Conservation (phyloP, 2,888 invertebrate genomes). For the Argyresthia goedartella region DNA sequence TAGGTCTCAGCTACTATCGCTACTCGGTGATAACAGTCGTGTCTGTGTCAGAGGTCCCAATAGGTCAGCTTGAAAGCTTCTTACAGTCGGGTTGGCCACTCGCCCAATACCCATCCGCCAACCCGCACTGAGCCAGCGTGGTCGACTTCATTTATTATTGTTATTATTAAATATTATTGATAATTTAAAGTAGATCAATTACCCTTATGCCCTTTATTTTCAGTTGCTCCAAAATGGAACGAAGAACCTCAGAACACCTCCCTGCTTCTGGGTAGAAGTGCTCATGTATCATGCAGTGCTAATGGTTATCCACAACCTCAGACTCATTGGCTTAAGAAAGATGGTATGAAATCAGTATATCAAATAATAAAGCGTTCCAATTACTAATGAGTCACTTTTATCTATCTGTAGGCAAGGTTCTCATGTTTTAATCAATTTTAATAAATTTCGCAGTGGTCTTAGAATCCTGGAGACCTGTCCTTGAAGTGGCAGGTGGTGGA, state of each 20-base stretch:
- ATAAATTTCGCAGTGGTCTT: conserved; percentile 36
- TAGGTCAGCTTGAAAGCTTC: too few species aligned
- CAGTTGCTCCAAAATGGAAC: conserved; percentile 85
- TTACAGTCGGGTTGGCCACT: too few species aligned
- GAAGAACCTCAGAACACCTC: conserved; percentile 82
- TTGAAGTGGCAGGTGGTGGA: conserved; percentile 62
- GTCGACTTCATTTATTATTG: too few species aligned
- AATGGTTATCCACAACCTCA: conserved; percentile 86
- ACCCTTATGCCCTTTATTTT: background rate
- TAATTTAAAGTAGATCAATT: too few species aligned
- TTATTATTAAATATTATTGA: too few species aligned
- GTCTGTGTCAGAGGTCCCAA: too few species aligned
- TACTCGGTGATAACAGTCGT: too few species aligned
- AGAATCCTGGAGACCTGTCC: conserved; percentile 56
- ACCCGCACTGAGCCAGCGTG: too few species aligned
- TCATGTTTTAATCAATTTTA: background rate
- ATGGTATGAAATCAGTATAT: conserved; percentile 58
- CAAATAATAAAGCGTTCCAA: too few species aligned
- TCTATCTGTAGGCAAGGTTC: background rate
- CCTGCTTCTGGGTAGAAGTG: conserved; percentile 78
- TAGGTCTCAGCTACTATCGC: too few species aligned
- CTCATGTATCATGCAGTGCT: conserved; percentile 81
- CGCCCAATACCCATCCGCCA: too few species aligned
- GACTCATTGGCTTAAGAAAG: conserved; percentile 81
- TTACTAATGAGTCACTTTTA: too few species aligned